Evolutionary conservation across 2,797 vertebrate genomes (phyloP), one percentile per base, ranked within the genome.

Genomic region (Oceanodroma leucorhoa): DNA sequence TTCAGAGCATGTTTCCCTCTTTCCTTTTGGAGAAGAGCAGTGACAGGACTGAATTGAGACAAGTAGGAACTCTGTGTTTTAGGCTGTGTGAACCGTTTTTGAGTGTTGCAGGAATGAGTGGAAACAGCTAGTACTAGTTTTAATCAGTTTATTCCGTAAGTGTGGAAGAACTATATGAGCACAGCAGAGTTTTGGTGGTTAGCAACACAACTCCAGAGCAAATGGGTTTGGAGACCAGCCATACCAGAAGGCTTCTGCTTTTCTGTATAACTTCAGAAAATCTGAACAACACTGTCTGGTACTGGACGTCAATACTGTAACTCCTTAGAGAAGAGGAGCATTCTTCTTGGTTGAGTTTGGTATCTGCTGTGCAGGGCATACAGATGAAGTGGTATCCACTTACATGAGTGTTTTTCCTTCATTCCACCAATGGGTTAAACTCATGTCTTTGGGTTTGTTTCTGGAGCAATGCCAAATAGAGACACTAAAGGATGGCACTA

Each of bases 371-470:
- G 7, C 30, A 46, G 38, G 24, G 38, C 2, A 2, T 27, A 23
- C 8, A 55, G 17, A 30, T 34, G 29, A 70, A 71, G 27, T 15
- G 41, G 4, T 26, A 41, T 36, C 26, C 29, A 23, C 18, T 83
- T 80, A 15, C 0, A 2, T 0, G 2, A 40, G 16, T n/a, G 5
- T 13, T 62, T 64, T 76, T 60, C 36, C 32, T 64, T 81, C 53
- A 26, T 55, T 87, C 6, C 36, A 10, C 18, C 1, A 0, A 13
- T 9, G 11, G 19, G 9, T 54, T 69, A 45, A 82, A 61, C 5
- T 54, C 5, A 13, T 7, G 34, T 18, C 5, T 76, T 76, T 65
- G 21, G 13, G 32, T 87, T 78, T 65, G 19, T 69, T 87, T 60
- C n/a, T 87, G n/a, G 27, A 85, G 6, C 29, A 64, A 24, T 40